These are phyloP conservation scores for Sitobion miscanthi DNA, from an alignment of 1,140 invertebrate species.

Conservation along the genomic window DNA sequence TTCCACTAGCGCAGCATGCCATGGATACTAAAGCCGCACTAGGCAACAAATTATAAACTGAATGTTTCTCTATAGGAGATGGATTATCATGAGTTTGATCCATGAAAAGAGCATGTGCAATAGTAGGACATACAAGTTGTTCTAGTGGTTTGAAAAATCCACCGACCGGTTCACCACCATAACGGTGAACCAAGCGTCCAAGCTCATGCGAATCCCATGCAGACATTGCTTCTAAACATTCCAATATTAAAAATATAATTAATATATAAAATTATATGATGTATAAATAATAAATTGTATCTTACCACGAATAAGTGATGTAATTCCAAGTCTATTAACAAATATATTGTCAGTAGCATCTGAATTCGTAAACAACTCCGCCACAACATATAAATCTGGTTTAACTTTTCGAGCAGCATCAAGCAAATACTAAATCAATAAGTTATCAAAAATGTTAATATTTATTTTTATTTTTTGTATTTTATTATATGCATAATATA, in stretches of 20 bases:
- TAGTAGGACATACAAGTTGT: conserved; percentile 76
- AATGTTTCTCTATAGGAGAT: conserved; percentile 82
- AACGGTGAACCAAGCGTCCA: conserved; percentile 92
- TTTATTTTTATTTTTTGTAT: background rate
- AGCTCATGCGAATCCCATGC: conserved; percentile 91
- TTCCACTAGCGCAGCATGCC: conserved; percentile 92
- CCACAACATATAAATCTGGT: conserved; percentile 94
- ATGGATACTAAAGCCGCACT: conserved; percentile 87
- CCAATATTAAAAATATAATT: background rate
- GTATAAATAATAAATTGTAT: background rate
- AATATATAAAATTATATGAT: background rate
- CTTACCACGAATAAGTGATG: conserved; percentile 90
- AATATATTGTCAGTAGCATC: conserved; percentile 96
- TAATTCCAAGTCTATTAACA: conserved; percentile 97
- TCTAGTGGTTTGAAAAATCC: conserved; percentile 79
- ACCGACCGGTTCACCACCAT: conserved; percentile 92
- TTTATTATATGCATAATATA: background rate
- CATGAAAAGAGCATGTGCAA: conserved; percentile 93
- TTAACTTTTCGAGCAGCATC: conserved; percentile 86
- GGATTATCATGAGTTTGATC: conserved; percentile 98
- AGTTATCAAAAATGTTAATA: background rate
- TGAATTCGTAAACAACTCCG: conserved; percentile 97
- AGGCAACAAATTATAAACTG: conserved; percentile 88
- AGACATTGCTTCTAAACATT: conserved; percentile 81
- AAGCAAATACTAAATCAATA: conserved; percentile 77